Base-by-base conservation (phyloP, 2,113 vertebrate genomes). In the Gopherus evgoodei region DNA sequence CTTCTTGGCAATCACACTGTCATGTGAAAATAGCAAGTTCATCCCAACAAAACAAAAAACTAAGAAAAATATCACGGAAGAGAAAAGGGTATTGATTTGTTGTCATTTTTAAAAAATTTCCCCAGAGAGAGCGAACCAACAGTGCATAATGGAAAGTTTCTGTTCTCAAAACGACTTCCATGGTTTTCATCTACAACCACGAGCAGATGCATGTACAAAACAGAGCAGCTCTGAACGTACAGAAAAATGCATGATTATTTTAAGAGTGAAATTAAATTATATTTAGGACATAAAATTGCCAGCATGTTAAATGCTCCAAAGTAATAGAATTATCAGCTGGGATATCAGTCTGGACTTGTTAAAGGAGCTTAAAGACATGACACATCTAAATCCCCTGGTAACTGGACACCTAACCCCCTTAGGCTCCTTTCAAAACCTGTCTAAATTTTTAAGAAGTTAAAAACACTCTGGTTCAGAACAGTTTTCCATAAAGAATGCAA, bases 71-170 rank as follows among this genome's bases (percentile, higher is more conserved):
- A 14, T 5, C 78, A 53, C 35, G 49, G 83, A 57, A 90, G 29
- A 85, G 50, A 96, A 85, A 94, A 91, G 89, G 76, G 88, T 86
- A 87, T 75, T n/a, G 88, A 89, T 11, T 81, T 24, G 4, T 86
- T 90, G 88, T 38, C 52, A 50, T 69, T 62, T 9, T 91, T 88
- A 83, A 86, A 25, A 65, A 75, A 29, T 86, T 62, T 87, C 96
- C 84, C 90, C 79, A 11, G 93, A 88, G 85, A 95, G 57, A 62
- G 29, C 14, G 91, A 81, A 85, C 7, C 89, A 94, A 75, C 6
- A 0, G 56, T 83, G 83, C 56, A 85, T 21, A 72, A 91, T 75
- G 85, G 86, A 80, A 88, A 88, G 52, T 3, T 52, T 59, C 81
- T 29, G 1, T 57, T 92, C 91, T 86, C 95, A 47, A 89, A 94